Conservation (phyloP, 2,888 invertebrate species). For the Athalia circularis region DNA sequence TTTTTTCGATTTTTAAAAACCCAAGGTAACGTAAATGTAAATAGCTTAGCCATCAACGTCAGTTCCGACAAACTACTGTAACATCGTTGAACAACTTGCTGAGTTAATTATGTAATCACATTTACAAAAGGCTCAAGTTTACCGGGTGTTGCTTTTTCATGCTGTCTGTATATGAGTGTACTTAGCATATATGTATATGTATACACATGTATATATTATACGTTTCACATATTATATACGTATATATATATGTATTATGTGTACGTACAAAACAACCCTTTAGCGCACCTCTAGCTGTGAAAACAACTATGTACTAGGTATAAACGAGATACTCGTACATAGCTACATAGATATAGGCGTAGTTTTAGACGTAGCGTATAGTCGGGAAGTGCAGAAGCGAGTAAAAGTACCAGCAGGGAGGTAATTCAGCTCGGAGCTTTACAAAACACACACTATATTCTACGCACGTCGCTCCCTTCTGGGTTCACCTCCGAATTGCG, state of each 20-base stretch:
- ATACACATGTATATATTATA: neutral
- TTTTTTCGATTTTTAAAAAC: too few relatives aligned
- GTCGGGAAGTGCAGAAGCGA: too few relatives aligned
- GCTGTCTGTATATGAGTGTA: neutral
- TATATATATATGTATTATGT: neutral
- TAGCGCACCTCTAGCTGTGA: too few relatives aligned
- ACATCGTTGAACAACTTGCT: neutral
- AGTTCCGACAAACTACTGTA: neutral
- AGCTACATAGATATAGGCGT: too few relatives aligned
- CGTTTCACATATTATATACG: neutral
- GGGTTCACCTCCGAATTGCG: slow-evolving; percentile 28
- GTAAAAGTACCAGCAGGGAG: neutral
- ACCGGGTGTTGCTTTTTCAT: slow-evolving; percentile 15
- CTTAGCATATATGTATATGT: neutral
- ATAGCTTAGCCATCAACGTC: neutral
- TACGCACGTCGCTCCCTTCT: slow-evolving; percentile 31
- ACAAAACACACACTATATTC: slow-evolving; percentile 16
- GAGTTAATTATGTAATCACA: slow-evolving; percentile 34
- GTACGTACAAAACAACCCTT: neutral
- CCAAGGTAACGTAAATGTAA: neutral
- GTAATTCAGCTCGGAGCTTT: slow-evolving; percentile 37
- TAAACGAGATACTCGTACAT: too few relatives aligned
- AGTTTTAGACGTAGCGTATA: too few relatives aligned
- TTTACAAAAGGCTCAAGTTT: slow-evolving; percentile 32
- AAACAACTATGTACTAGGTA: too few relatives aligned